Conservation (phyloP, 2,797 vertebrate genomes). For the Gephyroberyx darwinii region DNA sequence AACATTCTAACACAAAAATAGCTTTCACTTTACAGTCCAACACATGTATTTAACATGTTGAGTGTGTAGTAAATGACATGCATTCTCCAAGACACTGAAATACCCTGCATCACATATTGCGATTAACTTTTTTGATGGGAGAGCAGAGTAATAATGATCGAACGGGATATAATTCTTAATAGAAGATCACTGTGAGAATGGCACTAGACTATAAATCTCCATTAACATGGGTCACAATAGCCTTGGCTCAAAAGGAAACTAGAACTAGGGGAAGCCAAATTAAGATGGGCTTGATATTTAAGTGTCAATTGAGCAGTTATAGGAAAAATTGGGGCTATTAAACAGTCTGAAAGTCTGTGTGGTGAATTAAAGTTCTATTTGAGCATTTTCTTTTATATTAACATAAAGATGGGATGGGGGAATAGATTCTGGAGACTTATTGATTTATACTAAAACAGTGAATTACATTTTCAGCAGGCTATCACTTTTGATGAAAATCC, state of each 20-base stretch:
- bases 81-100: slow-evolving; percentile 39
- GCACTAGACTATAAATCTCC: slow-evolving; percentile 65
- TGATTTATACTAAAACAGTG: slow-evolving; percentile 81
- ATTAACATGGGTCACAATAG: slow-evolving; percentile 69
- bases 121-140: slow-evolving; percentile 23
- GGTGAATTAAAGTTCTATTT: slow-evolving; percentile 76
- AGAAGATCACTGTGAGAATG: slow-evolving; percentile 65
- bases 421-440: slow-evolving; percentile 74
- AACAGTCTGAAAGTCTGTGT: slow-evolving; percentile 68
- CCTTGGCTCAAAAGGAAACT: slow-evolving; percentile 57
- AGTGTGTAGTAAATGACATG: slow-evolving; percentile 23
- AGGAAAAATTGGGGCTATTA: slow-evolving; percentile 73
- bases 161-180: slow-evolving; percentile 71
- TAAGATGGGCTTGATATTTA: slow-evolving; percentile 74
- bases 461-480: slow-evolving; percentile 79
- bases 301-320: slow-evolving; percentile 79
- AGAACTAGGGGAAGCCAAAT: slow-evolving; percentile 71
- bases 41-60: slow-evolving; percentile 51
- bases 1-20: slow-evolving; percentile 57
- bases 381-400: slow-evolving; percentile 77
- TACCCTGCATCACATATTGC: slow-evolving; percentile 18
- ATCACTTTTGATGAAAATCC: slow-evolving; percentile 78
- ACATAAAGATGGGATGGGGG: slow-evolving; percentile 76
- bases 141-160: slow-evolving; percentile 63
- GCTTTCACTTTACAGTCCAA: slow-evolving; percentile 49